Evolutionary conservation across 1,140 invertebrate genomes (phyloP), one percentile per base, ranked within the genome.

Genomic region (Magallana angulata): DNA sequence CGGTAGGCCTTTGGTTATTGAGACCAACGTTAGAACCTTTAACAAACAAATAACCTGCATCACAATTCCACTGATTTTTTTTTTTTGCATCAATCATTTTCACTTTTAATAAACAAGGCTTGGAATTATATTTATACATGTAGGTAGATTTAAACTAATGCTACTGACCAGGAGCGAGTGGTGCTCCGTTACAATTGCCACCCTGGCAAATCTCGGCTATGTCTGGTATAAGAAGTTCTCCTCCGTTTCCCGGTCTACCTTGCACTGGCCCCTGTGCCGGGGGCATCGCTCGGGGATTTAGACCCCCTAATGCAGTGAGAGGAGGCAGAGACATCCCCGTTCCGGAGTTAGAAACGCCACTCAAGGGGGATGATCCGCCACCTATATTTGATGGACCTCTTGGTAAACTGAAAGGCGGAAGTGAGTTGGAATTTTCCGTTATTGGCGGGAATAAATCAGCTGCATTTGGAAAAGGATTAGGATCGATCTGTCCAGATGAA

Each of bases 121-220:
- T 48, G 36, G 36, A 48, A 48, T 4, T 48, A 48, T 5, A 48
- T 4, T 5, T 4, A 48, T 48, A n/a, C n/a, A n/a, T n/a, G n/a
- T n/a, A 48, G 36, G 5, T 48, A 5, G 36, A 48, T 48, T 48
- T 48, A 5, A 48, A 48, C 36, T 48, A 48, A 48, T 48, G 36
- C 36, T 76, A 76, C 68, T 76, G 0, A 76, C 68, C 68, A 76
- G 68, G 68, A 30, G 7, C 24, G 36, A 76, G 68, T 76, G 68
- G 68, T 24, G 68, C 68, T 12, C 68, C 68, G 68, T 12, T 30
- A 76, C 68, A 76, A 30, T 76, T 76, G 14, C 24, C 24, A 76
- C 68, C 68, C 18, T 76, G 68, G 14, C 68, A 76, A 12, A 76
- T 30, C 68, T 76, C 68, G 0, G 18, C 18, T 12, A 76, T 76